phyloP scores from a whole-genome alignment of 2,797 vertebrate genomes.

The Pangasius larnaudii region DNA sequence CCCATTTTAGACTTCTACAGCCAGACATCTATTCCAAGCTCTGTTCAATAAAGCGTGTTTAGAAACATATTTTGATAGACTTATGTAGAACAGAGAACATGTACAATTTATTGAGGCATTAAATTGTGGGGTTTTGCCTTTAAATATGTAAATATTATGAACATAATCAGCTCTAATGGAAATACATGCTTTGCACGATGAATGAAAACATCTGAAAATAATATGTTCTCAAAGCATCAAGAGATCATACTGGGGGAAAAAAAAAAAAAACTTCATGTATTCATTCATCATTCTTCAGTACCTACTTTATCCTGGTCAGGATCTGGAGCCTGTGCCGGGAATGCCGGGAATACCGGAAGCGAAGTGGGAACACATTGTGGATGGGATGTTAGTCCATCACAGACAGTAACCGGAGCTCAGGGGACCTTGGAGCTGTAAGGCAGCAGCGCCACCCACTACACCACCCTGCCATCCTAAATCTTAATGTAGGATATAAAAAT shows the following conservation, averaged over 20 bases:
- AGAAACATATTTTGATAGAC: background rate
- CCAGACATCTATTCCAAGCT: background rate
- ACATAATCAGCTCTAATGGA: background rate
- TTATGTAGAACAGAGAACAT: background rate
- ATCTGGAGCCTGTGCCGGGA: background rate
- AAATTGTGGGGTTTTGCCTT: background rate
- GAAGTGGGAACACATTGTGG: background rate
- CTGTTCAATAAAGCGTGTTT: background rate
- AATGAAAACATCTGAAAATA: too few species aligned
- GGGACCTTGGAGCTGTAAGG: background rate
- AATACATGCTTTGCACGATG: background rate
- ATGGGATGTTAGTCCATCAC: background rate
- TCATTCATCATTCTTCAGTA: background rate
- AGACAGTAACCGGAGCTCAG: background rate
- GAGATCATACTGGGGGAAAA: background rate
- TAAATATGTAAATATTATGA: background rate
- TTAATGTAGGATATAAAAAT: constrained; percentile 5
- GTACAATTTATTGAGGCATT: too few species aligned
- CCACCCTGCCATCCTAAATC: background rate
- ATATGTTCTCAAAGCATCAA: background rate
- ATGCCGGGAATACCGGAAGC: background rate
- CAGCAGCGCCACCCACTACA: background rate
- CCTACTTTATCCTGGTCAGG: background rate
- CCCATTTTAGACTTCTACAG: background rate
- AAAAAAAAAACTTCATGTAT: background rate